Conservation (phyloP, 1,140 invertebrate species). For the Tyrophagus putrescentiae region DNA sequence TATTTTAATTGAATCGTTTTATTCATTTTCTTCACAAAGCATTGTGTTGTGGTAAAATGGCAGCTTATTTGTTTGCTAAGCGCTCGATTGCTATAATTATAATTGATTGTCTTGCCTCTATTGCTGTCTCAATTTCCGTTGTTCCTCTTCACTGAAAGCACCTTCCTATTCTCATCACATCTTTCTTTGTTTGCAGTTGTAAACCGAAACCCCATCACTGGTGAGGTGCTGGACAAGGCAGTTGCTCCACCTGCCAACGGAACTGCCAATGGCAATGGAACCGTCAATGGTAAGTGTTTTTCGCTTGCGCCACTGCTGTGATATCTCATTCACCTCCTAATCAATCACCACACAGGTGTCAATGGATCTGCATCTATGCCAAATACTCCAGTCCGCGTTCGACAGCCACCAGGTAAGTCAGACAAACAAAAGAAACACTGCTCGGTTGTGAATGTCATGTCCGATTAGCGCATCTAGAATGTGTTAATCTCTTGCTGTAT, state of each 20-base stretch:
- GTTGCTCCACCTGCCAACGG: neutral
- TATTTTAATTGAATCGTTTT: neutral
- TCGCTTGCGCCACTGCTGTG: neutral
- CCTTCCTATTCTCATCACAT: neutral
- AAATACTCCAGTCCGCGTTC: constrained; percentile 20
- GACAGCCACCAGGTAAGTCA: constrained; percentile 22
- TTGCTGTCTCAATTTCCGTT: neutral
- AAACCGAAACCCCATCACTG: constrained; percentile 24
- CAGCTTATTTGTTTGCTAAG: neutral
- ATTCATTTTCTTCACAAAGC: neutral
- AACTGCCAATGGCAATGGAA: constrained; percentile 14
- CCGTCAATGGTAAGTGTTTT: constrained; percentile 9
- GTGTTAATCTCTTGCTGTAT: no score
- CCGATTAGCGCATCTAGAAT: no score
- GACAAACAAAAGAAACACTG: neutral
- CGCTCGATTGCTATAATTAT: neutral
- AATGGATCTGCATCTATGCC: constrained; percentile 21
- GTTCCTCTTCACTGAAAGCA: neutral
- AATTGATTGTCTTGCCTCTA: neutral
- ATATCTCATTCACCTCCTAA: neutral
- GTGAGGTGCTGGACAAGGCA: constrained; percentile 21
- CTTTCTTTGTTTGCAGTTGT: constrained; percentile 6
- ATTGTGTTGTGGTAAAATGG: neutral
- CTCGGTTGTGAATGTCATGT: no score
- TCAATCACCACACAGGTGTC: neutral